Base-by-base conservation (phyloP, 1,140 invertebrate species). In the Hylyphantes graminicola region DNA sequence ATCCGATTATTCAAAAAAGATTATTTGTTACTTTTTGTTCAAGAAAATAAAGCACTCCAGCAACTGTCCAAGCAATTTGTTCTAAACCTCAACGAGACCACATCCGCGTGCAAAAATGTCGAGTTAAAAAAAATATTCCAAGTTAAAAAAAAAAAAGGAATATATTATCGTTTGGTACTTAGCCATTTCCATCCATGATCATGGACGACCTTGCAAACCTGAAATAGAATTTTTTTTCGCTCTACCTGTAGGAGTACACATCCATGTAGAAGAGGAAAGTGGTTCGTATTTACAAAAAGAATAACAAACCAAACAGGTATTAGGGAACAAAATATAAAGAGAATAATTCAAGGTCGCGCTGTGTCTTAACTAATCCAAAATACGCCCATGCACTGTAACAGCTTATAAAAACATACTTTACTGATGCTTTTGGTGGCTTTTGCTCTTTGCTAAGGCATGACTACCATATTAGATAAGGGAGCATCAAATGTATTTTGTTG, bases 261-360 rank as follows among this genome's bases (percentile, higher is more conserved):
- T n/a, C n/a, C n/a, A n/a, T n/a, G n/a, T n/a, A n/a, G n/a, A n/a
- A 50, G 67, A 80, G 35, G 64, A 80, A 80, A 78, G 76, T 78
- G 76, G 76, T 67, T 78, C 15, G 63, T 5, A 76, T 50, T n/a
- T 48, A 75, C 7, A 35, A 21, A 75, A 63, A 77, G 21, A 78
- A 78, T 55, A 50, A 21, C 12, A 74, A 70, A 80, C 17, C 51
- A 80, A 70, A 80, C 55, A 48, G 15, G 74, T 63, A 76, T 64
- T 51, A 50, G 59, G 55, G 64, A 50, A 51, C 5, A 35, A 35
- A 35, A 74, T 17, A 57, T 4, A 68, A 70, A 80, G 70, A 80
- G 64, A 80, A 80, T 68, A 57, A 50, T 17, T 55, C 77, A 80
- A 80, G 77, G 77, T 70, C 77, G 53, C 21, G 7, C 7, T 21